Evolutionary conservation across 2,888 invertebrate genomes (phyloP).

Genomic region (Apamea epomidion): DNA sequence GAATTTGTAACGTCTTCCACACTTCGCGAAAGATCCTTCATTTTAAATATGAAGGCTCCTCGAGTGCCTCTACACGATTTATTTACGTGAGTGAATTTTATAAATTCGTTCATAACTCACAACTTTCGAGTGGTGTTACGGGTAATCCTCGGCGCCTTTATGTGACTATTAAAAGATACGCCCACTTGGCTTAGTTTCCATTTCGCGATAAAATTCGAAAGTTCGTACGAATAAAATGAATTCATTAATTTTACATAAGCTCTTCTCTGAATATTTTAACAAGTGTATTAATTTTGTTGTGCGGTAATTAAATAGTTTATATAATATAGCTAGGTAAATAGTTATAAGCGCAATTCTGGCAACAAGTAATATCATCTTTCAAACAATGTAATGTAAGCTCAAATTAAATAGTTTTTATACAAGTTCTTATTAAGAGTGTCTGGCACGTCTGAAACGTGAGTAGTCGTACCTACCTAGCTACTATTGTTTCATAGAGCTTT

Average conservation of each 20-base stretch:
- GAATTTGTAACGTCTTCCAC: constrained; percentile 55
- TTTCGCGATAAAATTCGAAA: constrained; percentile 28
- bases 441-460: background rate
- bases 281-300: constrained; percentile 13
- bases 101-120: constrained; percentile 59
- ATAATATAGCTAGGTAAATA: background rate
- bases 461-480: background rate
- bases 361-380: constrained; percentile 17
- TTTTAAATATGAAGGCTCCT: constrained; percentile 53
- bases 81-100: constrained; percentile 65
- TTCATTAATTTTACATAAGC: constrained; percentile 29
- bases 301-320: constrained; percentile 16
- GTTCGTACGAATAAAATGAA: constrained; percentile 12
- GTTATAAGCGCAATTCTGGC: constrained; percentile 2
- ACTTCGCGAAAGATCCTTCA: constrained; percentile 41
- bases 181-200: constrained; percentile 27
- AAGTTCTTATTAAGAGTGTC: constrained; percentile 12
- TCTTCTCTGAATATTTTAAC: constrained; percentile 20
- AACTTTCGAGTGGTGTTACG: constrained; percentile 52
- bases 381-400: constrained; percentile 1
- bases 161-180: constrained; percentile 36
- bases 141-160: constrained; percentile 36
- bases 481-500: background rate
- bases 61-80: constrained; percentile 54
- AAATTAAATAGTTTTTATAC: constrained; percentile 20